Conservation (phyloP, 2,888 invertebrate genomes). For the Thera obeliscata region DNA sequence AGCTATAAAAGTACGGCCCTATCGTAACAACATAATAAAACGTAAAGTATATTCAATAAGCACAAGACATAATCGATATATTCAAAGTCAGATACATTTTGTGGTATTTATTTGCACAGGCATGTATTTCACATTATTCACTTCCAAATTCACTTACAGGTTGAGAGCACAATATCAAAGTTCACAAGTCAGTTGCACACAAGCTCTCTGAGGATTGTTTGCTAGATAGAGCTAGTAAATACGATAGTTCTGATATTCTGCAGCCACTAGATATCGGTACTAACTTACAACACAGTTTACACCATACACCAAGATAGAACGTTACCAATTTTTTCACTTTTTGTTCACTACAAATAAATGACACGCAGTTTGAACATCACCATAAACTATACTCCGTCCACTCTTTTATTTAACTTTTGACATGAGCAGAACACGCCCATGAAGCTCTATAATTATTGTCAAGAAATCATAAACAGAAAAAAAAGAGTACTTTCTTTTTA, state of each 20-base stretch:
- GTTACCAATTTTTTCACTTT: neutral
- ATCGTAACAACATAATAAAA: too few species aligned
- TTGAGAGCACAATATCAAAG: conserved; percentile 10
- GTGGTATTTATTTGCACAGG: neutral
- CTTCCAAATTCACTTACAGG: conserved; percentile 2
- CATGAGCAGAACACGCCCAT: too few species aligned
- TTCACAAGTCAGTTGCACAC: conserved; percentile 7
- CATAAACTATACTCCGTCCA: too few species aligned
- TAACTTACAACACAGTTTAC: conserved; percentile 8
- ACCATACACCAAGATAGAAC: neutral
- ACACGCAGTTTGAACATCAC: too few species aligned
- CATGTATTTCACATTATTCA: neutral
- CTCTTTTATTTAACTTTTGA: too few species aligned
- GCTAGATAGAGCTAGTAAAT: conserved; percentile 1
- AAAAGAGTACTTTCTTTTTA: too few species aligned
- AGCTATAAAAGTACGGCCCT: too few species aligned
- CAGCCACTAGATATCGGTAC: conserved; percentile 2
- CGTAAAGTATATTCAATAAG: too few species aligned
- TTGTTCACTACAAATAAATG: neutral
- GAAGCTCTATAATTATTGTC: too few species aligned
- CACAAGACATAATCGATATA: too few species aligned
- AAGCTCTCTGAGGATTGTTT: conserved; percentile 9
- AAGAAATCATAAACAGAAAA: too few species aligned
- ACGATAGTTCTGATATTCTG: neutral
- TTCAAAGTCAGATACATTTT: neutral